Base-by-base conservation (phyloP, 2,113 vertebrate species). In the Martes martes region DNA sequence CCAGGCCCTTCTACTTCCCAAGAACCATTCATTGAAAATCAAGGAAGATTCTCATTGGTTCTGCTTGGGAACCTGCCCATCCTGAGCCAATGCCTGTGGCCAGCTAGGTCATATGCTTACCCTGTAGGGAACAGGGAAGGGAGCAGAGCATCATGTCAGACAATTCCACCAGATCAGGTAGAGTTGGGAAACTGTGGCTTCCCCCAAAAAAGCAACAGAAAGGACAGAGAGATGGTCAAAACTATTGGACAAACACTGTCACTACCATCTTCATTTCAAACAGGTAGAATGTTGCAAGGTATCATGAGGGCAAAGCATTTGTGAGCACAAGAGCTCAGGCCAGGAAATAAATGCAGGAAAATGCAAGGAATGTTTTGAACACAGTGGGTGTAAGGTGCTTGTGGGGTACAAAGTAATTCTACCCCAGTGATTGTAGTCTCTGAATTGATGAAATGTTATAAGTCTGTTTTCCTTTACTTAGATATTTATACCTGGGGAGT, bases 391-490 rank as follows among this genome's bases (percentile, higher is more conserved):
- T 42, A 28, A 61, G 7, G 16, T 78, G 39, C 42, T 42, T 28
- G 6, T 36, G 23, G 31, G n/a, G n/a, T 26, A 63, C 73, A 52
- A 91, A 86, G 83, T 69, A 71, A 95, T 76, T 92, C 11, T 36
- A 3, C 36, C 78, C 55, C 42, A 78, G 4, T 65, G 92, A 57
- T 39, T 76, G 57, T 13, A 47, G n/a, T 10, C 28, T 94, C 52
- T 55, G 28, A 69, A 69, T 26, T 84, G 73, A 91, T 65, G 3
- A 50, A 57, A 45, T 82, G 84, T 80, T 55, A 18, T 50, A 47
- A 39, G 50, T 76, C 24, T 73, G n/a, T 81, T 91, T 96, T 83
- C 21, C 26, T 95, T 94, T 90, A 55, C 24, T 85, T n/a, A 89
- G 28, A 52, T 63, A 39, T 59, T 91, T 88, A 26, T 84, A 61